A percentile compares a stretch with the other conserved stretches of the same genome.
phyloP scores from a whole-genome alignment of 2,113 vertebrate genomes.

The Ctenomys sociabilis region DNA sequence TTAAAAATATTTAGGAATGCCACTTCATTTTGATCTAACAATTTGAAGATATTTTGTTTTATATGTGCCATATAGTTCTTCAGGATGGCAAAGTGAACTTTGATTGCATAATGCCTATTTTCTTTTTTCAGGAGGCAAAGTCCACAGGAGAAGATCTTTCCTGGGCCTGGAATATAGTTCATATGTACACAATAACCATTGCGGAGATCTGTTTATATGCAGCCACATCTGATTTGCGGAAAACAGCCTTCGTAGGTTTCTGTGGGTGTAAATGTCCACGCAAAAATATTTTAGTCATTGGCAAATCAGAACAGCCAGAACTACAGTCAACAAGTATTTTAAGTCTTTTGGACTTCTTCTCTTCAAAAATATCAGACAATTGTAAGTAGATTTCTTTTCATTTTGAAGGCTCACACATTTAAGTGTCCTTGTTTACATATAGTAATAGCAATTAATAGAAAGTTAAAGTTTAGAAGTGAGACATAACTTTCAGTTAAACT shows the following conservation, averaged over 20 bases:
- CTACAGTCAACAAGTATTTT: constrained; percentile 67
- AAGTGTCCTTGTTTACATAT: background rate
- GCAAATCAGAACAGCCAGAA: constrained; percentile 30
- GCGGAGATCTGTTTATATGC: constrained; percentile 75
- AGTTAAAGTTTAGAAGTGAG: constrained; percentile 2
- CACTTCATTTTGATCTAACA: constrained; percentile 21
- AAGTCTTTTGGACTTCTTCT: constrained; percentile 73
- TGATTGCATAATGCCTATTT: constrained; percentile 48
- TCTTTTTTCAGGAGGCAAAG: constrained; percentile 61
- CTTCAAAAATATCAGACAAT: constrained; percentile 61
- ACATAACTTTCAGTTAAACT: background rate
- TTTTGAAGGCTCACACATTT: background rate
- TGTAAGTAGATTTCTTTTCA: constrained; percentile 69
- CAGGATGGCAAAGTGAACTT: background rate
- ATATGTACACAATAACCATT: constrained; percentile 64
- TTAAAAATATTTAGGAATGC: constrained; percentile 10
- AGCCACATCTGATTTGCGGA: constrained; percentile 67
- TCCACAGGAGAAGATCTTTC: background rate
- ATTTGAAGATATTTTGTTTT: background rate
- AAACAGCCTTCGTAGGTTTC: constrained; percentile 78
- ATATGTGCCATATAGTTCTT: background rate
- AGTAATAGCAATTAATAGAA: background rate
- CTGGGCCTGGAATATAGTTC: constrained; percentile 66
- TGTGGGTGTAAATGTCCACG: constrained; percentile 10
- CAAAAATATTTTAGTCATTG: background rate